Evolutionary conservation across 2,888 invertebrate genomes (phyloP).

Genomic region (Hypomecis atomaria): DNA sequence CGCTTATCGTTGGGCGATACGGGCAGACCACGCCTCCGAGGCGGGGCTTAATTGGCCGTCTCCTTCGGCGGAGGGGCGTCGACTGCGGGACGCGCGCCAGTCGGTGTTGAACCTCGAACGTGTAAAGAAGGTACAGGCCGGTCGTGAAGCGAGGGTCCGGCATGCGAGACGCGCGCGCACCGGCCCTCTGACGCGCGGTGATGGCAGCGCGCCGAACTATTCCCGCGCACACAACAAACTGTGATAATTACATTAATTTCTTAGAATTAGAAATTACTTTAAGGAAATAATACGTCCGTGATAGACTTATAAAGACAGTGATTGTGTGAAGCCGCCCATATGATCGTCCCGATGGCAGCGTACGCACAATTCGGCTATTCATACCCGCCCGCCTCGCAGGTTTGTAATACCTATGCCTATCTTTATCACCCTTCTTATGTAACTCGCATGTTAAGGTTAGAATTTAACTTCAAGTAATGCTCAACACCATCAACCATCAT

Average conservation of each 20-base stretch:
- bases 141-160: slow-evolving; percentile 64
- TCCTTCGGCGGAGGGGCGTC: slow-evolving; percentile 81
- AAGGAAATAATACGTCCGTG: slow-evolving; percentile 73
- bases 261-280: slow-evolving; percentile 62
- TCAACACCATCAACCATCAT: neutral
- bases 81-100: slow-evolving; percentile 79
- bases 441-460: slow-evolving; percentile 12
- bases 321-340: slow-evolving; percentile 83
- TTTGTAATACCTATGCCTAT: slow-evolving; percentile 78
- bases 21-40: slow-evolving; percentile 62
- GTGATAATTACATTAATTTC: slow-evolving; percentile 76
- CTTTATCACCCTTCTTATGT: neutral
- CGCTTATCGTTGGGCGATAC: slow-evolving; percentile 63
- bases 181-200: slow-evolving; percentile 75
- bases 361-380: slow-evolving; percentile 97
- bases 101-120: slow-evolving; percentile 77
- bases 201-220: slow-evolving; percentile 80
- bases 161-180: slow-evolving; percentile 77
- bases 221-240: slow-evolving; percentile 77
- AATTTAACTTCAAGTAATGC: neutral
- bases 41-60: slow-evolving; percentile 70
- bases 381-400: slow-evolving; percentile 96
- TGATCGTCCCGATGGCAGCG: slow-evolving; percentile 88
- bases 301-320: slow-evolving; percentile 82
- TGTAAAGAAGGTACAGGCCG: slow-evolving; percentile 73